Base-by-base conservation (phyloP, 2,113 vertebrate species). In the Hyaena hyaena region DNA sequence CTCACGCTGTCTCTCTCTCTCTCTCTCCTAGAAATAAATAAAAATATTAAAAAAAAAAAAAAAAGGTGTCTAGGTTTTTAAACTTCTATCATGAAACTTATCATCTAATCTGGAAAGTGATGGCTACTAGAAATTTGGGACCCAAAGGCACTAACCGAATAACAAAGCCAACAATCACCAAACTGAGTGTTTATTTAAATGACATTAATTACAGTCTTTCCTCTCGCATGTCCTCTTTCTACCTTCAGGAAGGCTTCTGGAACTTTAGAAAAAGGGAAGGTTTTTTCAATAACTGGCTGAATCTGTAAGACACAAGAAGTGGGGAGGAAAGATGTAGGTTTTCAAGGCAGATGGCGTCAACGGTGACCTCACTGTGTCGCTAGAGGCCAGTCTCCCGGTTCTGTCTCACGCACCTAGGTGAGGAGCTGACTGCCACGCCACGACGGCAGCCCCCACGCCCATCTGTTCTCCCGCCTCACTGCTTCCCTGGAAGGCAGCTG, bases 171-270 rank as follows among this genome's bases (percentile, higher is more conserved):
- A 21, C 31, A 23, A 10, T 35, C 84, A 85, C 55, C 11, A 39
- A 35, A 50, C 16, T 2, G 11, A 26, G 1, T 48, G 63, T 94
- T 97, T 95, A 95, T 98, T 84, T 99, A 92, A 88, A 98, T 93
- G 48, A 99, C 98, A 85, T 98, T 96, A 58, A 99, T 98, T 21
- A 99, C 99, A 0, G 99, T 99, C 98, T 99, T 99, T 61, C 99
- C 99, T 81, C 99, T 98, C 16, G 99, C 99, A 0, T 99, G 99
- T 76, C 99, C 99, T 96, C 98, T 98, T 98, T 99, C 99, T 97
- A 99, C 45, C 98, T 99, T 99, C 97, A 98, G 98, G 66, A 99
- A 99, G 89, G 99, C 99, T 97, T 99, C 98, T 63, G 99, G 99
- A 90, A 99, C 99, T 97, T 99, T 98, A 39, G 99, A 98, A 93